These are phyloP conservation scores for Pseudococcus longispinus DNA, from an alignment of 2,888 invertebrate genomes.

Conservation along the genomic window DNA sequence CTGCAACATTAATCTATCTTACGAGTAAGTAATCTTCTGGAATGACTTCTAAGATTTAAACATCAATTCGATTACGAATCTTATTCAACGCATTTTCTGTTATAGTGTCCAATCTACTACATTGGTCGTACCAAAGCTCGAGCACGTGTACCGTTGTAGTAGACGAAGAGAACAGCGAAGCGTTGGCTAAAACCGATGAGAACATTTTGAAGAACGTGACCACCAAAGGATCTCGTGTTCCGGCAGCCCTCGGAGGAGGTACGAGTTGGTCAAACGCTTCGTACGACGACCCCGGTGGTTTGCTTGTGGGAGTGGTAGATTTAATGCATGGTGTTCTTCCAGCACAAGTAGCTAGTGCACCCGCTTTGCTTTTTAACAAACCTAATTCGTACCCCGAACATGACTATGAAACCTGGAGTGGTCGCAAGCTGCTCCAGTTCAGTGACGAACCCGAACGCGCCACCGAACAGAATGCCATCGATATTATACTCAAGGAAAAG, in stretches of 20 bases:
- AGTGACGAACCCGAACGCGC: conserved; percentile 49
- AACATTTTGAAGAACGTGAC: conserved; percentile 47
- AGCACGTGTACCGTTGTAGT: conserved; percentile 85
- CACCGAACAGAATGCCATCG: conserved; percentile 22
- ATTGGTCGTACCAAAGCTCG: conserved; percentile 84
- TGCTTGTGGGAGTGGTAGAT: conserved; percentile 21
- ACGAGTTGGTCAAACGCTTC: conserved; percentile 23
- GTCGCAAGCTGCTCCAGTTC: neutral
- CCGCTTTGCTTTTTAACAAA: conserved; percentile 34
- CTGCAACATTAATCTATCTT: conserved; percentile 84
- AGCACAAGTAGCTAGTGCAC: conserved; percentile 29
- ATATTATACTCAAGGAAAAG: neutral
- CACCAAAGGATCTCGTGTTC: neutral
- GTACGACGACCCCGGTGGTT: neutral
- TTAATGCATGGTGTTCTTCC: conserved; percentile 18
- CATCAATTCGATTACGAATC: neutral
- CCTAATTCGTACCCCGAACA: neutral
- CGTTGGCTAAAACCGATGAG: conserved; percentile 58
- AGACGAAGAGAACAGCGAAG: conserved; percentile 61
- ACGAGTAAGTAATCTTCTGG: conserved; percentile 71
- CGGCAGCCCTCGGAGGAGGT: conserved; percentile 28
- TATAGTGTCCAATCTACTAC: conserved; percentile 79
- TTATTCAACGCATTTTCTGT: neutral
- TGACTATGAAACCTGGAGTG: neutral
- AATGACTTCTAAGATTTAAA: neutral